Percentiles rank a stretch among this genome's conserved stretches.
phyloP scores from a whole-genome alignment of 92 coral and sea anemone species.

The Virgularia gustaviana region DNA sequence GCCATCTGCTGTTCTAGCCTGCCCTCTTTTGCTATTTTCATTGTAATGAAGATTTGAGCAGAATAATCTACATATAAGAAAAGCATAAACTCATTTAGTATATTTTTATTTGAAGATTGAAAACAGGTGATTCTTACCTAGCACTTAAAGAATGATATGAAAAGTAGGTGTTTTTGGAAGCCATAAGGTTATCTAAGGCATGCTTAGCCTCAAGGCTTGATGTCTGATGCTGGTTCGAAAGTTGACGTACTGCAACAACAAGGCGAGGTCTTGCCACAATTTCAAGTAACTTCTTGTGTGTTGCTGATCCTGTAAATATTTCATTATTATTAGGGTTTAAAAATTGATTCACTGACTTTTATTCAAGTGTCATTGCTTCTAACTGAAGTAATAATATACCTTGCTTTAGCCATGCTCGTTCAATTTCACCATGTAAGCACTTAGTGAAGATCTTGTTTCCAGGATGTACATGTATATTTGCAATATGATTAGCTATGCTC shows the following conservation, averaged over 20 bases:
- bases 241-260: constrained; percentile 35
- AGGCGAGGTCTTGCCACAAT: constrained; percentile 41
- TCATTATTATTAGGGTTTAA: too few species aligned
- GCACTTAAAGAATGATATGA: constrained; percentile 46
- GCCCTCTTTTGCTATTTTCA: constrained; percentile 35
- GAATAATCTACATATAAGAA: constrained; percentile 13
- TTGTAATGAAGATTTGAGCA: constrained; percentile 24
- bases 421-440: constrained; percentile 16
- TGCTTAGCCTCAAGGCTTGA: constrained; percentile 47
- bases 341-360: not conserved
- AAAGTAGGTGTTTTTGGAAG: constrained; percentile 47
- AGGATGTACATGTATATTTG: constrained; percentile 13
- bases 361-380: not conserved
- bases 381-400: not conserved
- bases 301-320: constrained; percentile 35
- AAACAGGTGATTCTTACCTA: constrained; percentile 27
- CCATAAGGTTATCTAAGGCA: constrained; percentile 48
- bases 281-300: constrained; percentile 41
- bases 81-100: not conserved
- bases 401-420: constrained; percentile 43
- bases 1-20: constrained; percentile 37
- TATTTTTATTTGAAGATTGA: not conserved
- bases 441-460: constrained; percentile 40
- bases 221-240: constrained; percentile 48
- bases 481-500: constrained; percentile 35